Percentiles rank a stretch among this genome's conserved stretches.
phyloP scores from a whole-genome alignment of 2,797 vertebrate genomes.

The Gadopsis marmoratus region DNA sequence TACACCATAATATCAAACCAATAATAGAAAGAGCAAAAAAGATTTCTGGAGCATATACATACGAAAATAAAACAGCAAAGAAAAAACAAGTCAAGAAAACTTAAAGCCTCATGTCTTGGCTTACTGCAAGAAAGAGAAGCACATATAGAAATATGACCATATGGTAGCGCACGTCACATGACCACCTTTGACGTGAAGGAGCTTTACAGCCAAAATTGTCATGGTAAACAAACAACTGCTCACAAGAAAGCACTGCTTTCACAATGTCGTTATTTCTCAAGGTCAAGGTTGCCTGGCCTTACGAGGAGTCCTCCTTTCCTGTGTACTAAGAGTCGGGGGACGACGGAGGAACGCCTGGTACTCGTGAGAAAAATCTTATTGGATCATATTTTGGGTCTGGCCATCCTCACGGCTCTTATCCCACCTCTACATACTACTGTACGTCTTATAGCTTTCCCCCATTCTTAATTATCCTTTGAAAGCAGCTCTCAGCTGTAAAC shows the following conservation, averaged over 20 bases:
- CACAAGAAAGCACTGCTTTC: constrained; percentile 9
- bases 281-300: constrained; percentile 33
- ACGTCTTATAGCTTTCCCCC: background rate
- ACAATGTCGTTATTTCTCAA: constrained; percentile 30
- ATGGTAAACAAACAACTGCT: background rate
- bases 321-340: constrained; percentile 8
- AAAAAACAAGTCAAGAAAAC: background rate
- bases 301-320: constrained; percentile 17
- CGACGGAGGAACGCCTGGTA: background rate
- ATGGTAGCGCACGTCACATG: background rate
- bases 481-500: background rate
- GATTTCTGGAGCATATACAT: too few relatives aligned
- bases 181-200: constrained; percentile 4
- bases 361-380: background rate
- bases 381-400: background rate
- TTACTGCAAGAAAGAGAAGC: background rate
- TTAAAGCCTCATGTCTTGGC: background rate
- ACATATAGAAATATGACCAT: constrained; percentile 18
- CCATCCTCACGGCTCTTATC: background rate
- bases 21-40: background rate
- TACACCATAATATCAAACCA: background rate
- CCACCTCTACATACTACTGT: background rate
- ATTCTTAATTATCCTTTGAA: constrained; percentile 1
- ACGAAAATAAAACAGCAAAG: background rate
- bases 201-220: background rate